Evolutionary conservation across 2,888 invertebrate species (phyloP).

Genomic region (Calameuta pallipes): DNA sequence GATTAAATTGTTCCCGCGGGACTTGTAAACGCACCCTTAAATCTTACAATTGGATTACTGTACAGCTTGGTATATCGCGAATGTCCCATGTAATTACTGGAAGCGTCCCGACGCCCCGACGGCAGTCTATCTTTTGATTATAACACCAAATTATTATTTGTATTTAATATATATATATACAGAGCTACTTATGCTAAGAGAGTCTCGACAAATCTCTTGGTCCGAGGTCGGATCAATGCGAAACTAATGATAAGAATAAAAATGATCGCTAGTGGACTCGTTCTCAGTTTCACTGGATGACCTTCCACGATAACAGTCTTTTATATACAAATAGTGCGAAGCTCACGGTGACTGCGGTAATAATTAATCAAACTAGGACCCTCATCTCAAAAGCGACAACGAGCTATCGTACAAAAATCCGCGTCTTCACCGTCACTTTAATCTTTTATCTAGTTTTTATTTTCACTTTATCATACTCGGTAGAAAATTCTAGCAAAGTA

Average conservation of each 20-base stretch:
- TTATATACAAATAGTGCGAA: no score
- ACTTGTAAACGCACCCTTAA: conserved; percentile 15
- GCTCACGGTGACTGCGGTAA: no score
- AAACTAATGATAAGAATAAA: no score
- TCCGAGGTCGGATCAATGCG: no score
- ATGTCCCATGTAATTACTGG: conserved; percentile 3
- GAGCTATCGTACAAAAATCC: background rate
- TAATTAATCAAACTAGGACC: no score
- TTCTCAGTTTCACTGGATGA: no score
- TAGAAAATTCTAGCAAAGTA: background rate
- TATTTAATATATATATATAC: conserved; percentile 17
- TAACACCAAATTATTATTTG: conserved; percentile 15
- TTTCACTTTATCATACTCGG: background rate
- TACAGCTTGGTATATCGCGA: conserved; percentile 24
- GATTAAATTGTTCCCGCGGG: background rate
- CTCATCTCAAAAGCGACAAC: no score
- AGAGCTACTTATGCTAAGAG: conserved; percentile 21
- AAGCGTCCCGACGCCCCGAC: conserved; percentile 13
- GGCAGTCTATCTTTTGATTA: conserved; percentile 38
- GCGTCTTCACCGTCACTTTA: background rate
- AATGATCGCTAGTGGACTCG: no score
- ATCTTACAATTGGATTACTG: conserved; percentile 23
- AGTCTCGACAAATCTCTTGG: no score
- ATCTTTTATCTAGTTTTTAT: background rate
- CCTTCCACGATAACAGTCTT: no score